Base-by-base conservation (phyloP, 1,140 invertebrate species). In the Rhopalosiphum maidis region DNA sequence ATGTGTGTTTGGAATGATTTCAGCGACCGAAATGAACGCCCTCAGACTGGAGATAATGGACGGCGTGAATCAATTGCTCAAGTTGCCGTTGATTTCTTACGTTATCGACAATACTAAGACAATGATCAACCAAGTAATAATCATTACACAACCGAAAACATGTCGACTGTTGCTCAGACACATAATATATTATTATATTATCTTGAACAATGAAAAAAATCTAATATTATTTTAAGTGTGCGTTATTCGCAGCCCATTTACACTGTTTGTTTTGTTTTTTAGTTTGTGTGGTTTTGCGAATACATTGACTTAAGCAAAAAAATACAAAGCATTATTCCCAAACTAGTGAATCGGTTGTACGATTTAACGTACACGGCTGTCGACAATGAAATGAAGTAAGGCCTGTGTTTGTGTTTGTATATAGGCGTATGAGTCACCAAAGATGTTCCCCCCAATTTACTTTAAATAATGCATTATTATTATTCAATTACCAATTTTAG, bases 311-410 rank as follows among this genome's bases (percentile, higher is more conserved):
- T 97, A 93, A 95, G 96, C 94, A 95, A 96, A 90, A 96, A 96
- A 94, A 35, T 97, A 2, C 96, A 97, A 92, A 95, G 95, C 35
- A 94, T 96, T 0, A 95, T 97, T n/a, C 95, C 96, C 5, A 95
- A 97, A 3, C 18, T 97, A 0, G 96, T 97, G 94, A 95, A 96
- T 4, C 97, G 97, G 94, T 94, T 97, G 0, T 96, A 96, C 0
- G 97, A 97, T 93, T 95, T 97, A 93, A 96, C 96, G 43, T 96
- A 97, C 94, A 98, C 97, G 48, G 97, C 97, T 1, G 94, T 94
- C 3, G 94, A 94, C 55, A 94, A 94, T 68, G 94, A 94, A 93
- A 94, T 94, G 54, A 94, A 93, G 94, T 92, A 85, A 92, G 77
- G 51, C 55, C 94, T 23, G 37, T 41, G 1, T 11, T 30, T 1